A percentile compares a stretch with the other conserved stretches of the same genome.
These are phyloP conservation scores for Laupala kohalensis DNA, from an alignment of 1,140 invertebrate genomes.

Conservation along the genomic window DNA sequence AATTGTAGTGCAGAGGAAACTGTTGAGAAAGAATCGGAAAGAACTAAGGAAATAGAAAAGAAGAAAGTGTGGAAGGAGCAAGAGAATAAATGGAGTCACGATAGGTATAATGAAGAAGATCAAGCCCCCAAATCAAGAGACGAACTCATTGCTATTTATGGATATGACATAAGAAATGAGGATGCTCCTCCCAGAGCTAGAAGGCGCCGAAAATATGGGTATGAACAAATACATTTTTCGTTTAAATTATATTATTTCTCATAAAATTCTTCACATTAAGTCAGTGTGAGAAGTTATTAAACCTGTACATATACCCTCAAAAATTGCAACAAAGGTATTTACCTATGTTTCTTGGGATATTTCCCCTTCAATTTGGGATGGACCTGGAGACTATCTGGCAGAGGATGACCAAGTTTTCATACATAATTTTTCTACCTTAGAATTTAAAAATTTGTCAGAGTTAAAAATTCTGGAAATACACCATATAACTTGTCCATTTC, in stretches of 20 bases:
- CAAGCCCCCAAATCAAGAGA: conserved; percentile 77
- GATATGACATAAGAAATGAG: conserved; percentile 88
- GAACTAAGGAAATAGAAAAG: conserved; percentile 19
- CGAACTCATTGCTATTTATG: conserved; percentile 78
- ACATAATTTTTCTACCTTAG: too few species aligned
- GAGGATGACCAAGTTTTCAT: too few species aligned
- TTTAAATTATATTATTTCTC: background rate
- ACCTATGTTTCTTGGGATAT: too few species aligned
- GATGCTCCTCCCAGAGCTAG: conserved; percentile 78
- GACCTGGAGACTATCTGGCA: too few species aligned
- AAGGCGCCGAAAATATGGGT: conserved; percentile 74
- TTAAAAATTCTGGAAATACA: too few species aligned
- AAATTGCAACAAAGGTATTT: too few species aligned
- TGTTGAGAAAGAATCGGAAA: conserved; percentile 5
- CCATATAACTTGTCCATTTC: too few species aligned
- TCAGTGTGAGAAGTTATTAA: too few species aligned
- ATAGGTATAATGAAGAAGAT: conserved; percentile 66
- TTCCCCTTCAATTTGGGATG: too few species aligned
- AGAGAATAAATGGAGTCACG: conserved; percentile 76
- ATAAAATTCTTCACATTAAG: too few species aligned
- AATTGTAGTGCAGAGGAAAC: background rate
- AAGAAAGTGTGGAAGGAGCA: conserved; percentile 48
- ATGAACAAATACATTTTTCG: conserved; percentile 17
- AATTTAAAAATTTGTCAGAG: too few species aligned
- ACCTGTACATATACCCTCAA: too few species aligned